Conservation (phyloP, 2,797 vertebrate species). For the Poeciliopsis presidionis region DNA sequence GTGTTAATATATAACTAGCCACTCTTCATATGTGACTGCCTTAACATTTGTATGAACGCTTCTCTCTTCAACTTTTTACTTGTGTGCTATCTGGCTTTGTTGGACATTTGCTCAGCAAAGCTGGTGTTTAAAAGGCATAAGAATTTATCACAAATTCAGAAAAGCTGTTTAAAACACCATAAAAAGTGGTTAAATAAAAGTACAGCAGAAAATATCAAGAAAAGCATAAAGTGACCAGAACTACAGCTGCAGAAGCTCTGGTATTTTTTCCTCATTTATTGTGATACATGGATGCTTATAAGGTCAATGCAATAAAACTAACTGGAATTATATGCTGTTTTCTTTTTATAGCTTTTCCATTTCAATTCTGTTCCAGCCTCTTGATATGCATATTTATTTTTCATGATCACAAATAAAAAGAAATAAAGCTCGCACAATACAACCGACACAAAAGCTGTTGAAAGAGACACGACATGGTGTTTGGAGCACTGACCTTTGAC, state of each 20-base stretch:
- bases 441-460: not conserved
- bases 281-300: not conserved
- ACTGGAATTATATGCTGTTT: not conserved
- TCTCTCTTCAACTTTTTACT: not conserved
- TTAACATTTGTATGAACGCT: not conserved
- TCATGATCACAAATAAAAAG: not conserved
- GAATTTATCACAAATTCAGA: not conserved
- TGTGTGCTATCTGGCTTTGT: not conserved
- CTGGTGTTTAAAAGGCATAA: not conserved
- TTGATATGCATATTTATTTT: not conserved
- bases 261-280: not conserved
- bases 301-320: not conserved
- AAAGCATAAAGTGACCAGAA: not conserved
- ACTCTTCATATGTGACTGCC: not conserved
- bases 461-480: not conserved
- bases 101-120: not conserved
- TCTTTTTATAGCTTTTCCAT: not conserved
- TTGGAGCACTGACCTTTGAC: not conserved
- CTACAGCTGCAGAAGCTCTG: not conserved
- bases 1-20: not conserved
- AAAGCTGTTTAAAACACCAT: not conserved
- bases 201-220: not conserved
- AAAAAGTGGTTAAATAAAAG: not conserved
- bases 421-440: not conserved
- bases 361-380: not conserved